A percentile compares a stretch with the other conserved stretches of the same genome.
Evolutionary conservation across 2,888 invertebrate genomes (phyloP).

Genomic region (Acleris cristana): DNA sequence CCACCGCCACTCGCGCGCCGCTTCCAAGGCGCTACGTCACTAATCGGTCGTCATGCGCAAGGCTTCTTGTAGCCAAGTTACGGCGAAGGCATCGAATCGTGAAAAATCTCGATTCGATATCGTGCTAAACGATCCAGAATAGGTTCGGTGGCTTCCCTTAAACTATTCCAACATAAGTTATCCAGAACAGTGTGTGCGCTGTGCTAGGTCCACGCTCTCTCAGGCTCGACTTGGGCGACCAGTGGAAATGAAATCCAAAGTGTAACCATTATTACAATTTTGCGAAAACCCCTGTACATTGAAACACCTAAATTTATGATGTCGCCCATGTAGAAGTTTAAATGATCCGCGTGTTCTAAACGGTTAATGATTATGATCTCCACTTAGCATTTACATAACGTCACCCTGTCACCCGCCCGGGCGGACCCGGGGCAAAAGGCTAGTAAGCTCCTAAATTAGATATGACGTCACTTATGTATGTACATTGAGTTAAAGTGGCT

Average conservation of each 20-base stretch:
- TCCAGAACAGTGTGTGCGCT: conserved; percentile 76
- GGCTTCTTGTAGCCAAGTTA: not conserved
- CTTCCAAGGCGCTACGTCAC: not conserved
- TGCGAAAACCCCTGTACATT: conserved; percentile 31
- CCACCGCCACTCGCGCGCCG: conserved; percentile 12
- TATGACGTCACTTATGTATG: conserved; percentile 77
- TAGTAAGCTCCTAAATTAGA: conserved; percentile 82
- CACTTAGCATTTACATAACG: conserved; percentile 79
- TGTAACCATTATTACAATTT: conserved; percentile 18
- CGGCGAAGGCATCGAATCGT: conserved; percentile 25
- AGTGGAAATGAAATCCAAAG: conserved; percentile 22
- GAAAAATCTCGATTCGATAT: conserved; percentile 19
- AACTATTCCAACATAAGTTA: conserved; percentile 78
- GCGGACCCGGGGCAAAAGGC: conserved; percentile 78
- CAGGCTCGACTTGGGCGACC: conserved; percentile 28
- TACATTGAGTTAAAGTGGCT: conserved; percentile 61
- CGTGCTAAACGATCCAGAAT: conserved; percentile 39
- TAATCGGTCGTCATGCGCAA: not conserved
- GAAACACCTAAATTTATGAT: conserved; percentile 33
- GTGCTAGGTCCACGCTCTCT: conserved; percentile 23
- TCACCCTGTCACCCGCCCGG: conserved; percentile 83
- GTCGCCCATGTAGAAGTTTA: conserved; percentile 34
- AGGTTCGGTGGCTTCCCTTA: conserved; percentile 59
- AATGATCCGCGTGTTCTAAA: conserved; percentile 47
- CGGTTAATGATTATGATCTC: conserved; percentile 72